These are phyloP conservation scores for Dufourea novaeangliae DNA, from an alignment of 1,140 invertebrate genomes.

Conservation along the genomic window DNA sequence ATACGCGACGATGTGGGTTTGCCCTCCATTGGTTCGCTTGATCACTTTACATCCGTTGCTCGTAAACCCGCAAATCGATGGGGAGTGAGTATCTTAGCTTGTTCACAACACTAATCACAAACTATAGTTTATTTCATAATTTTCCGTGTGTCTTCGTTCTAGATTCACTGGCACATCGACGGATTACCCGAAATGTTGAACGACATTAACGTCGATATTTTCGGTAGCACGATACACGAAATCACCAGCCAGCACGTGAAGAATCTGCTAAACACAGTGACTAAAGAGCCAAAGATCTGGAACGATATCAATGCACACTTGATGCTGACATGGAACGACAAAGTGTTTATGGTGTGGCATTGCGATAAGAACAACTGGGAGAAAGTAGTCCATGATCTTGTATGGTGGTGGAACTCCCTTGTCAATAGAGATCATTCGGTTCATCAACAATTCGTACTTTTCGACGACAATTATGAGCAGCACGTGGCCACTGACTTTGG, in stretches of 20 bases:
- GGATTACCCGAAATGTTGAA: constrained; percentile 46
- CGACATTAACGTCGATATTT: constrained; percentile 23
- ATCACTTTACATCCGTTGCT: constrained; percentile 33
- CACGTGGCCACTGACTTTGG: constrained; percentile 78
- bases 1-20: constrained; percentile 53
- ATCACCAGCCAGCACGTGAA: constrained; percentile 55
- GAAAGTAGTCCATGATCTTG: background rate
- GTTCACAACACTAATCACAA: background rate
- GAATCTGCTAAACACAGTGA: constrained; percentile 40
- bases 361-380: constrained; percentile 39
- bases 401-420: too few species aligned
- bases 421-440: too few species aligned
- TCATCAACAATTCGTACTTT: constrained; percentile 54
- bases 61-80: constrained; percentile 41
- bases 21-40: constrained; percentile 56
- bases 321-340: constrained; percentile 55
- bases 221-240: background rate
- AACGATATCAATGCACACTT: constrained; percentile 63
- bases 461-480: constrained; percentile 66
- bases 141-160: background rate
- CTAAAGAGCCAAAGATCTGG: constrained; percentile 30
- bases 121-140: background rate
- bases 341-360: constrained; percentile 49
- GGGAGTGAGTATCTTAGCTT: constrained; percentile 65
- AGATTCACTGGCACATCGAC: constrained; percentile 64